Percentiles rank a stretch among this genome's conserved stretches.
Evolutionary conservation across 2,113 vertebrate genomes (phyloP).

Genomic region (Sinocyclocheilus grahami): DNA sequence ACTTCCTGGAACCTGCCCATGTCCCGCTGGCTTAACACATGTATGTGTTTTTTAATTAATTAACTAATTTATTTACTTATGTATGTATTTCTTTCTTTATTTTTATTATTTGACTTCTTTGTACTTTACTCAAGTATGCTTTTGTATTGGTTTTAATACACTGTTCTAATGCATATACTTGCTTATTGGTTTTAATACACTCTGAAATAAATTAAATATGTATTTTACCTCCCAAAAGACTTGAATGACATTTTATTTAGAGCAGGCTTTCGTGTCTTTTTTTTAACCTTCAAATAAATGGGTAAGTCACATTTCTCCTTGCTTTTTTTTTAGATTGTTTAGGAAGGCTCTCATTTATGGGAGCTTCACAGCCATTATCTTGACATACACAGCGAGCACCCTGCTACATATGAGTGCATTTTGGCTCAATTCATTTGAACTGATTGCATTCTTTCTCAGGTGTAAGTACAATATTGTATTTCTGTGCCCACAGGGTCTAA

Average conservation of each 20-base stretch:
- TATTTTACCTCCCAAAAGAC: background rate
- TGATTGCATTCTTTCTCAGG: background rate
- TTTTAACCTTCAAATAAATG: background rate
- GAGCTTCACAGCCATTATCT: conserved; percentile 84
- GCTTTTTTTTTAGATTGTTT: conserved; percentile 80
- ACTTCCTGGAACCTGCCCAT: conserved; percentile 92
- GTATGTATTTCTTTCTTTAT: too few relatives aligned
- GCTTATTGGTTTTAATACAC: background rate
- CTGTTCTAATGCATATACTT: too few relatives aligned
- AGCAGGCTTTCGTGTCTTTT: background rate
- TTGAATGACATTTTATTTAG: background rate
- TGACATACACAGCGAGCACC: conserved; percentile 87
- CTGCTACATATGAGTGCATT: conserved; percentile 83
- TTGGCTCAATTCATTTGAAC: background rate
- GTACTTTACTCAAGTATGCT: too few relatives aligned
- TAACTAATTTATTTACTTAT: too few relatives aligned
- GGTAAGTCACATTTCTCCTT: background rate
- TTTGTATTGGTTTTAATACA: too few relatives aligned
- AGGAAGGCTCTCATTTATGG: conserved; percentile 84
- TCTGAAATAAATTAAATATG: background rate
- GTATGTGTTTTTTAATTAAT: conserved; percentile 68
- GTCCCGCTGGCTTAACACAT: conserved; percentile 88
- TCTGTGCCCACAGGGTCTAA: conserved; percentile 79
- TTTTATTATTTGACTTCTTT: too few relatives aligned
- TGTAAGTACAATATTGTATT: background rate